Evolutionary conservation across 2,888 invertebrate genomes (phyloP), one percentile per base, ranked within the genome.

Genomic region (Drosophila flavopinicola): DNA sequence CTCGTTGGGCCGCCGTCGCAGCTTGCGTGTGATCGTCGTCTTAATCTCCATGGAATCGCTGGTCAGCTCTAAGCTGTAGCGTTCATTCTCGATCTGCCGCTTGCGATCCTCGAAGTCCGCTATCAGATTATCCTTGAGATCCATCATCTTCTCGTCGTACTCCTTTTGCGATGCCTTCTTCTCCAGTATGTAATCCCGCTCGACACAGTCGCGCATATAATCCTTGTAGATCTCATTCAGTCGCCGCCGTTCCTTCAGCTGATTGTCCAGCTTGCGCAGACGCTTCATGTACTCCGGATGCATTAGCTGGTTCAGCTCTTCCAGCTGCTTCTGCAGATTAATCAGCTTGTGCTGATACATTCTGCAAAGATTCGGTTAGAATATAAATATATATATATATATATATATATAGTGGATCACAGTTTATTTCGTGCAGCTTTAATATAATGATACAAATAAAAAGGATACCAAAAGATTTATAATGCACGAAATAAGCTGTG

Each of bases 71-170:
- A 98, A 95, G 44, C 95, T 95, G 69, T 94, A 94, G 53, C 97
- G 92, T 89, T 99, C 99, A 59, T 94, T 94, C 91, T 99, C 98
- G 52, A 98, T 96, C 79, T 95, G 93, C 82, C 96, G 95, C 85
- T 95, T 93, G 88, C 98, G 98, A 83, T 99, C 98, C 88, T 98
- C 98, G 89, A 98, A 95, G 90, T 99, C 98, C 27, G 94, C 94
- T 24, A 99, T 93, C 30, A 99, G 91, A 91, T 95, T 97, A 90
- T 98, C 98, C 79, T 95, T 94, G 13, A 98, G 91, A 89, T 98
- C 98, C 59, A 90, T 86, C 91, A 97, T 97, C 90, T 98, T 98
- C 87, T 99, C 98, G 87, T 98, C 98, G 92, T 97, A 98, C 88
- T 99, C 98, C 89, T 97, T 96, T 0, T 94, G 95, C 0, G 98